Percentiles rank a stretch among this genome's conserved stretches.
Conservation (phyloP, 2,888 invertebrate genomes). For the Hirudinaria manillensis region DNA sequence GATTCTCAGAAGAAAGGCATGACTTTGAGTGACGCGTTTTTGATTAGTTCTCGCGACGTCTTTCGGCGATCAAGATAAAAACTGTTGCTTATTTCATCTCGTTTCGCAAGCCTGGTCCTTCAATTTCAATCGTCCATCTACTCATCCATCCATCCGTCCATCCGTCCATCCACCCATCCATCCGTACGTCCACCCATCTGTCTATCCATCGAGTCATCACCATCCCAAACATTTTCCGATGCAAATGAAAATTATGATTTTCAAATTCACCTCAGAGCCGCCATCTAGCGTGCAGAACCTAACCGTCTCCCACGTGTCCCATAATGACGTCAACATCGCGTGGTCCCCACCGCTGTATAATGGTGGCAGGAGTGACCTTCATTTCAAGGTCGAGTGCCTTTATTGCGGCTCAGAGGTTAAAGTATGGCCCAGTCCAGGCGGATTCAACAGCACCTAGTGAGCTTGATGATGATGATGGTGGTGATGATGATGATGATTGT, state of each 20-base stretch:
- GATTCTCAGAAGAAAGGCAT: too few relatives aligned
- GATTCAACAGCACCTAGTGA: conserved; percentile 72
- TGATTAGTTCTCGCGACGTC: too few relatives aligned
- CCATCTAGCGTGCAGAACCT: conserved; percentile 89
- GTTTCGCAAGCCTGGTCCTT: too few relatives aligned
- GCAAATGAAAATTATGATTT: too few relatives aligned
- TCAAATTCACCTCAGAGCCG: conserved; percentile 55
- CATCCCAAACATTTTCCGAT: not conserved
- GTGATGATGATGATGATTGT: conserved; percentile 21
- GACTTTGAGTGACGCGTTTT: too few relatives aligned
- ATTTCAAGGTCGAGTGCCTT: conserved; percentile 77
- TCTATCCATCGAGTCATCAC: not conserved
- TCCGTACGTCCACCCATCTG: not conserved
- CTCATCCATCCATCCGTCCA: not conserved
- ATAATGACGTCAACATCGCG: conserved; percentile 80
- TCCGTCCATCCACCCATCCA: not conserved
- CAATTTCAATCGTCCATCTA: not conserved
- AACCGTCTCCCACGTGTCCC: conserved; percentile 80
- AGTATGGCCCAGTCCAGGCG: conserved; percentile 67
- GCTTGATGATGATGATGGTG: conserved; percentile 16
- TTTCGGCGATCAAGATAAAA: too few relatives aligned
- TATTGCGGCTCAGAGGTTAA: conserved; percentile 68
- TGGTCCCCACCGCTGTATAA: conserved; percentile 74
- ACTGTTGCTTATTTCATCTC: too few relatives aligned
- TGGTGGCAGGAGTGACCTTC: conserved; percentile 78